These are phyloP conservation scores for Zoroaster sp. DNA, from an alignment of 53 echinoderm and acorn worm species.

Conservation along the genomic window DNA sequence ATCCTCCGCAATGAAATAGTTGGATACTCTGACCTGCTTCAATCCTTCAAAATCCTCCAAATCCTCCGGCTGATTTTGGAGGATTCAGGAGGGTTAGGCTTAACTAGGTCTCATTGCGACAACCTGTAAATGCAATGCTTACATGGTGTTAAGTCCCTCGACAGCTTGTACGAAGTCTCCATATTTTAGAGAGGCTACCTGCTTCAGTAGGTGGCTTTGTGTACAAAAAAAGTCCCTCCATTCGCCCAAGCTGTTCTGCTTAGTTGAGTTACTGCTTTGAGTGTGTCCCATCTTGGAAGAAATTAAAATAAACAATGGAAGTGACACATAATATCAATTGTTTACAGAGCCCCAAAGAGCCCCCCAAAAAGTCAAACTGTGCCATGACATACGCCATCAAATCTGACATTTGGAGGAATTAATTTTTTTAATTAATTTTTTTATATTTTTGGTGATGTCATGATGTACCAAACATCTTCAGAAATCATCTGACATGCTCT, in stretches of 20 bases:
- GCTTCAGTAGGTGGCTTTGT: slow-evolving; percentile 56
- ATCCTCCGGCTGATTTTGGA: too few relatives aligned
- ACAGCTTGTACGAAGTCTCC: slow-evolving; percentile 57
- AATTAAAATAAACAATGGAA: neutral
- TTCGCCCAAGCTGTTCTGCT: slow-evolving; percentile 29
- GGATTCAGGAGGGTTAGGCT: neutral
- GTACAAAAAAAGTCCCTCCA: slow-evolving; percentile 44
- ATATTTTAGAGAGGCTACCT: slow-evolving; percentile 64
- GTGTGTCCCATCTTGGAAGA: slow-evolving; percentile 41
- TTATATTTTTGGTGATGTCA: too few relatives aligned
- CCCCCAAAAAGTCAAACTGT: too few relatives aligned
- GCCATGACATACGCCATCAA: too few relatives aligned
- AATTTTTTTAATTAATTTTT: too few relatives aligned
- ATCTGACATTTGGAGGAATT: too few relatives aligned
- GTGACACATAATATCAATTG: neutral
- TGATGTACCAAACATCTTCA: too few relatives aligned
- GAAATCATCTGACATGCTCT: too few relatives aligned
- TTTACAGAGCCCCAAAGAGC: too few relatives aligned
- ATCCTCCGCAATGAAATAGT: too few relatives aligned
- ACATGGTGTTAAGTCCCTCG: slow-evolving; percentile 64
- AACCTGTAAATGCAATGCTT: slow-evolving; percentile 6
- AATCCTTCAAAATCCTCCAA: too few relatives aligned
- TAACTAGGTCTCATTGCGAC: neutral
- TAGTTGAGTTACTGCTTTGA: slow-evolving; percentile 1
- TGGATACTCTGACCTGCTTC: too few relatives aligned